phyloP scores from a whole-genome alignment of 2,888 invertebrate species.

The Fissipunctia ypsillon region DNA sequence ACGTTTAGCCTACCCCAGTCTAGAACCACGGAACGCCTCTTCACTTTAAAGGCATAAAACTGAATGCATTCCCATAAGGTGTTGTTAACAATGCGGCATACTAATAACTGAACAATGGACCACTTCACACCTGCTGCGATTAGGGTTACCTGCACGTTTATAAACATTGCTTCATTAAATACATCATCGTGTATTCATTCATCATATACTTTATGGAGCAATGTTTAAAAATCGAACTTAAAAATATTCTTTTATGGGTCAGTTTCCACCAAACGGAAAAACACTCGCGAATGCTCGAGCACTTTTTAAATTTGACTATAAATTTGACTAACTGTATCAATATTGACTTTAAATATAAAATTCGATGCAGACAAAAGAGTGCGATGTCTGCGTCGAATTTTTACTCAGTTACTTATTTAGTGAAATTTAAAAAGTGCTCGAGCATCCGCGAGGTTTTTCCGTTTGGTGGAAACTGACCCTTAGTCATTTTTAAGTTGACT shows the following conservation, averaged over 20 bases:
- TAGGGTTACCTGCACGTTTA: constrained; percentile 34
- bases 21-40: constrained; percentile 6
- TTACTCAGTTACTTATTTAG: too few relatives aligned
- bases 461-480: too few relatives aligned
- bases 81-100: constrained; percentile 53
- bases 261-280: too few relatives aligned
- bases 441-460: too few relatives aligned
- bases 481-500: not conserved
- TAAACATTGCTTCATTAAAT: constrained; percentile 19
- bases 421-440: too few relatives aligned
- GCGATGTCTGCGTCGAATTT: too few relatives aligned
- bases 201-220: not conserved
- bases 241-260: too few relatives aligned
- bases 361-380: too few relatives aligned
- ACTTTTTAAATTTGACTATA: too few relatives aligned
- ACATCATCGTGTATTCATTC: constrained; percentile 5
- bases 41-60: constrained; percentile 29
- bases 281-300: too few relatives aligned
- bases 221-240: not conserved
- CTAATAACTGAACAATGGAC: constrained; percentile 72
- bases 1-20: not conserved
- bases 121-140: constrained; percentile 73
- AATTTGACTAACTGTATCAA: too few relatives aligned
- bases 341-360: too few relatives aligned
- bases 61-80: constrained; percentile 33